Conservation (phyloP, 1,140 invertebrate species). For the Penaeus indicus region DNA sequence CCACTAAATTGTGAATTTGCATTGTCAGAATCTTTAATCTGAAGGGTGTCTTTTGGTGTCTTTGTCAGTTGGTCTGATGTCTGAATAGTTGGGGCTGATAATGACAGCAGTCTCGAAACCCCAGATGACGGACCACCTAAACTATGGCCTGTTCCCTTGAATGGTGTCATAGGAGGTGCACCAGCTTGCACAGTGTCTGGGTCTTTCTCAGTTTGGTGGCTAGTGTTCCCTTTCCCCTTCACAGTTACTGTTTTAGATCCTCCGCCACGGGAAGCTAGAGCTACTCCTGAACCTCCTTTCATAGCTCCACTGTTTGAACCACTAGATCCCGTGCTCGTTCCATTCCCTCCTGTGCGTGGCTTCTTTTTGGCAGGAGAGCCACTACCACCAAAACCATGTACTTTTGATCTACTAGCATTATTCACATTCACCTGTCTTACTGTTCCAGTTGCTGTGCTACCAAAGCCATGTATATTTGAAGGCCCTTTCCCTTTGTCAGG, state of each 20-base stretch:
- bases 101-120: constrained; percentile 14
- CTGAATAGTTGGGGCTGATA: not conserved
- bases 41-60: not conserved
- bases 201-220: constrained; percentile 6
- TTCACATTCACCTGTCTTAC: constrained; percentile 36
- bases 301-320: not conserved
- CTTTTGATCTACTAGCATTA: constrained; percentile 45
- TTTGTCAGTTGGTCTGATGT: not conserved
- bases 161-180: not conserved
- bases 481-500: not conserved
- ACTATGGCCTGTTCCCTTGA: constrained; percentile 35
- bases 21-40: not conserved
- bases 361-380: constrained; percentile 31
- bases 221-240: constrained; percentile 21
- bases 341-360: not conserved
- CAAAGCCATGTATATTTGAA: constrained; percentile 28
- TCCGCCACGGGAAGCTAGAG: constrained; percentile 33
- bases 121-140: constrained; percentile 23
- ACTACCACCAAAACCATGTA: constrained; percentile 45
- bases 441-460: constrained; percentile 12
- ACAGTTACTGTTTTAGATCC: constrained; percentile 45
- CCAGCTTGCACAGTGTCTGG: not conserved
- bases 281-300: constrained; percentile 1
- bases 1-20: not conserved
- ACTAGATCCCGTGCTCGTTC: not conserved